Conservation (phyloP, 2,113 vertebrate genomes). For the Pholis gunnellus region DNA sequence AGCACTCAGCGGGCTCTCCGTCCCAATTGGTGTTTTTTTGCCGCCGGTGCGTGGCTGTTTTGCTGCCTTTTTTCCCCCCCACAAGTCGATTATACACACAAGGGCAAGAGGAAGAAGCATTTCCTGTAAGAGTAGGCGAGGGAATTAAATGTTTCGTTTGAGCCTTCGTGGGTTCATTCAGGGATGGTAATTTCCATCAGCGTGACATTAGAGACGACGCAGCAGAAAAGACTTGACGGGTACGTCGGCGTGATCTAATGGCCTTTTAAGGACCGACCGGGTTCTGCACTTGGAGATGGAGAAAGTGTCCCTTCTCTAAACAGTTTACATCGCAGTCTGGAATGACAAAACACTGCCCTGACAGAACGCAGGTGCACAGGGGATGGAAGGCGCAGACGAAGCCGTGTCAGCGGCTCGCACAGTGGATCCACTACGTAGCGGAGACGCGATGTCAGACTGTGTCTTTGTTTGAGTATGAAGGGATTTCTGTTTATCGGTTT, state of each 20-base stretch:
- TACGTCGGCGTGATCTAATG: slow-evolving; percentile 50
- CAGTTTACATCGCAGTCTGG: slow-evolving; percentile 76
- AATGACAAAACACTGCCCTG: slow-evolving; percentile 54
- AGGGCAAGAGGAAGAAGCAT: not conserved
- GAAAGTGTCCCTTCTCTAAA: slow-evolving; percentile 77
- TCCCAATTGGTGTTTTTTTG: not conserved
- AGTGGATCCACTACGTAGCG: not conserved
- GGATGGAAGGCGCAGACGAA: slow-evolving; percentile 13
- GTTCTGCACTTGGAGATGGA: slow-evolving; percentile 55
- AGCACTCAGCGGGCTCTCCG: slow-evolving; percentile 11
- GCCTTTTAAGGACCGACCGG: slow-evolving; percentile 82
- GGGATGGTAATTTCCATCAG: slow-evolving; percentile 43
- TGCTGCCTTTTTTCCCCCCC: not conserved
- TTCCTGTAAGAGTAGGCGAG: not conserved
- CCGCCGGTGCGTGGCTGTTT: not conserved
- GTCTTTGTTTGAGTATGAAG: not conserved
- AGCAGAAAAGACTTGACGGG: slow-evolving; percentile 50
- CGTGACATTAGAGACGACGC: slow-evolving; percentile 61
- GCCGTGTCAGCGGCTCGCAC: slow-evolving; percentile 7
- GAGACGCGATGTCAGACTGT: not conserved
- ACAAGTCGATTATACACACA: not conserved
- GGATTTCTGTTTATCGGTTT: not conserved
- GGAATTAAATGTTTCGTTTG: not conserved
- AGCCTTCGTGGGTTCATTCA: not conserved
- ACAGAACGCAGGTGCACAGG: slow-evolving; percentile 57